phyloP scores from a whole-genome alignment of 2,888 invertebrate species.

The Scaptomyza cyrtandrae region DNA sequence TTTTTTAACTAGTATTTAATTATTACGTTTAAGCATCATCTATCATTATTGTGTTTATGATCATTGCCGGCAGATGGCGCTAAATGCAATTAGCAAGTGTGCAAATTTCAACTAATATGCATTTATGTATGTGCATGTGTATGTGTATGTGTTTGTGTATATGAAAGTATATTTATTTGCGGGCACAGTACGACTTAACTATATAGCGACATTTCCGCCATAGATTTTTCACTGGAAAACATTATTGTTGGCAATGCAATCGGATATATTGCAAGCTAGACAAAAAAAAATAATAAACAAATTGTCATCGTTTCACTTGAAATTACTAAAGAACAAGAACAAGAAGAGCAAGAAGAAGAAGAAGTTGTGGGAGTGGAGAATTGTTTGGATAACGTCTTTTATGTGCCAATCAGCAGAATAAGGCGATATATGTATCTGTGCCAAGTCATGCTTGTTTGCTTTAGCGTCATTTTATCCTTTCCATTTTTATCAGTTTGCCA shows the following conservation, averaged over 20 bases:
- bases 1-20: neutral
- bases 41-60: neutral
- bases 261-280: slow-evolving; percentile 6
- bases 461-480: neutral
- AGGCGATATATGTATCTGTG: neutral
- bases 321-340: neutral
- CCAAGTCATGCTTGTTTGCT: slow-evolving; percentile 25
- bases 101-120: neutral
- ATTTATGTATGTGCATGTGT: neutral
- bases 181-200: neutral
- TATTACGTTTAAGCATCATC: neutral
- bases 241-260: slow-evolving; percentile 1
- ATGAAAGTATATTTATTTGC: neutral
- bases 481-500: slow-evolving; percentile 22
- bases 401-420: slow-evolving; percentile 6
- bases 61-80: slow-evolving; percentile 7
- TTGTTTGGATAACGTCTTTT: neutral
- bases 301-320: neutral
- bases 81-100: slow-evolving; percentile 11
- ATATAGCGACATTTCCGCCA: neutral
- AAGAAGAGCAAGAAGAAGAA: too few species aligned
- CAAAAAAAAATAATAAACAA: neutral
- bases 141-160: neutral
- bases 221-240: slow-evolving; percentile 18
- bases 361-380: neutral